phyloP scores from a whole-genome alignment of 30 jellyfish, hydroid and myxozoan species.

The Aurelia coerulea region DNA sequence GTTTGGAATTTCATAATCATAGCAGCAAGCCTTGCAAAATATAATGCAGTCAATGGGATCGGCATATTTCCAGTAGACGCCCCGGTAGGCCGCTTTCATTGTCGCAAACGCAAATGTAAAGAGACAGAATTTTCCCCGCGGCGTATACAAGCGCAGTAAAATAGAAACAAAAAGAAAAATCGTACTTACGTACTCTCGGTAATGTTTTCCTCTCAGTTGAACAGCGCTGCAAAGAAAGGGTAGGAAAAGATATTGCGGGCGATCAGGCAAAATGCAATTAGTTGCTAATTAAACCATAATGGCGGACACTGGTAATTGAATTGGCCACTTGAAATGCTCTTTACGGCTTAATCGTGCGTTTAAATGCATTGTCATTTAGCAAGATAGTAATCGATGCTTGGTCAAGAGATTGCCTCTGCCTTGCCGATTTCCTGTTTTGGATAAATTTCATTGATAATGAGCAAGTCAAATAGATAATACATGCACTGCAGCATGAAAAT shows the following conservation, averaged over 20 bases:
- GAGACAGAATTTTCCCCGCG: neutral
- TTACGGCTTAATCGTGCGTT: slow-evolving; percentile 37
- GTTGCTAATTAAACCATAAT: slow-evolving; percentile 22
- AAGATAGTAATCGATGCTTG: neutral
- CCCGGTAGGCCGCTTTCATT: too few relatives aligned
- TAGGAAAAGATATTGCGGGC: slow-evolving; percentile 9
- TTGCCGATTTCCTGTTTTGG: slow-evolving; percentile 22
- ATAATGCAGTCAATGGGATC: too few relatives aligned
- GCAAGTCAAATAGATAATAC: too few relatives aligned
- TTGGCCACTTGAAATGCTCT: slow-evolving; percentile 35
- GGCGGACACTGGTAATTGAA: neutral
- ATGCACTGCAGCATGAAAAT: too few relatives aligned
- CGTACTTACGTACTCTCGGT: neutral
- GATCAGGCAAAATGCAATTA: slow-evolving; percentile 52
- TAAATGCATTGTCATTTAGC: slow-evolving; percentile 12
- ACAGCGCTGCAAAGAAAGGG: slow-evolving; percentile 22
- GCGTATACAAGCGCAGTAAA: neutral
- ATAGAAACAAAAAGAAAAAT: neutral
- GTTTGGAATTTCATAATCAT: too few relatives aligned
- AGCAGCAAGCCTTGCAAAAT: too few relatives aligned
- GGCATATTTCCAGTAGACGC: too few relatives aligned
- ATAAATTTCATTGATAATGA: neutral
- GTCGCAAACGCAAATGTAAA: too few relatives aligned
- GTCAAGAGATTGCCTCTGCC: neutral
- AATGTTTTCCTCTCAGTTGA: neutral